phyloP scores from a whole-genome alignment of 2,113 vertebrate genomes.

The Phoenicopterus ruber region DNA sequence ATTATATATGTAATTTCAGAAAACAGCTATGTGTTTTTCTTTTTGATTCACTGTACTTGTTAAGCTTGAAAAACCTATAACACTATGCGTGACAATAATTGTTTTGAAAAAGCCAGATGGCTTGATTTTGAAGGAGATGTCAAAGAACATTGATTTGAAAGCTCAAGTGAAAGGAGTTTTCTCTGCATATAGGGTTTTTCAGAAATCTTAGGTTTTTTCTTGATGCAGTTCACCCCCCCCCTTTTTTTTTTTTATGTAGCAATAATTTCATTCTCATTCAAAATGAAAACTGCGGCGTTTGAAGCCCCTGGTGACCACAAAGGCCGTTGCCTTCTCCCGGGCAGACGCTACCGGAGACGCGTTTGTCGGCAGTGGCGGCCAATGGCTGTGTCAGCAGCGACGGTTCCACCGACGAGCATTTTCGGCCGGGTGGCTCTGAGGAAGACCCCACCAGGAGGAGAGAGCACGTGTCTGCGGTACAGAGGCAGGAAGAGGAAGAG shows the following conservation, averaged over 20 bases:
- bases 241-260: not conserved
- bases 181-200: not conserved
- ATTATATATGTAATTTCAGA: not conserved
- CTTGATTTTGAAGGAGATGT: not conserved
- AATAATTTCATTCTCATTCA: not conserved
- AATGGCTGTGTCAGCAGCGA: not conserved
- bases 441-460: not conserved
- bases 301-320: not conserved
- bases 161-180: not conserved
- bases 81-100: not conserved
- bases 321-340: not conserved
- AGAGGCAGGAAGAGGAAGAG: not conserved
- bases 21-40: not conserved
- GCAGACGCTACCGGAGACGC: accelerated
- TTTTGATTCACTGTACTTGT: not conserved
- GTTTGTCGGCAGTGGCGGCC: not conserved
- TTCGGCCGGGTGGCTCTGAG: not conserved
- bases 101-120: conserved; percentile 20
- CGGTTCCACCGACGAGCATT: not conserved
- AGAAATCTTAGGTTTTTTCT: not conserved
- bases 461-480: accelerated
- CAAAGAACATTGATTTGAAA: conserved; percentile 25
- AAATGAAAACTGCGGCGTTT: not conserved
- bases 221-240: not conserved
- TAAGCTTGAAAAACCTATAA: not conserved